These are phyloP conservation scores for Epizoanthus ramosus DNA, from an alignment of 92 coral and sea anemone species.

Conservation along the genomic window DNA sequence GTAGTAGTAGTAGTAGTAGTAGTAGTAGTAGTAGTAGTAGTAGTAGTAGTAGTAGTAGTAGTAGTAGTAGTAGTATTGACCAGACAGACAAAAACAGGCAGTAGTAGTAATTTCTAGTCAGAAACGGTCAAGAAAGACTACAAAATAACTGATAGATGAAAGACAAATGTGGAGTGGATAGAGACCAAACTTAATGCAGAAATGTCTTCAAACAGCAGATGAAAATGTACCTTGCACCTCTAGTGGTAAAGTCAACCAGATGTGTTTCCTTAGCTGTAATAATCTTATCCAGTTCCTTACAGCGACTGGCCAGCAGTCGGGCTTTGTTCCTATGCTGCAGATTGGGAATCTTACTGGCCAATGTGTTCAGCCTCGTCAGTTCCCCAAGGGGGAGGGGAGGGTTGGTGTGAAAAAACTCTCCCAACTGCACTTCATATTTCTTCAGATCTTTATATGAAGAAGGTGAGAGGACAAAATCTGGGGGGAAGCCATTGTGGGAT, in stretches of 20 bases:
- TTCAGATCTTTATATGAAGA: conserved; percentile 53
- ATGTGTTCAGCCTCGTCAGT: conserved; percentile 59
- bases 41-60: too few species aligned
- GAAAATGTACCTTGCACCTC: conserved; percentile 22
- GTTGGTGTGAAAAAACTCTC: conserved; percentile 63
- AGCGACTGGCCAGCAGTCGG: conserved; percentile 69
- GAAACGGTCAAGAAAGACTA: too few species aligned
- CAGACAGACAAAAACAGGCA: not conserved
- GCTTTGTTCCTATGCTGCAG: conserved; percentile 72
- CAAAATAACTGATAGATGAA: too few species aligned
- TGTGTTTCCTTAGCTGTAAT: conserved; percentile 76
- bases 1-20: too few species aligned
- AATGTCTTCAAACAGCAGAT: not conserved
- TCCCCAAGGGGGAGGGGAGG: conserved; percentile 89
- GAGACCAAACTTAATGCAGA: not conserved
- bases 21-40: too few species aligned
- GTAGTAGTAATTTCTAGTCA: too few species aligned
- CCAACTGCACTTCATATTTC: conserved; percentile 55
- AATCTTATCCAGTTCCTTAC: conserved; percentile 81
- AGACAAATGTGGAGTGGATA: not conserved
- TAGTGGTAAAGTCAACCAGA: conserved; percentile 39
- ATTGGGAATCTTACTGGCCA: conserved; percentile 65
- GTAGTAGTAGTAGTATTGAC: too few species aligned
- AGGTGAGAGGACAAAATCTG: conserved; percentile 47
- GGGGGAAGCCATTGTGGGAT: conserved; percentile 23